Evolutionary conservation across 2,113 vertebrate species (phyloP), one percentile per base, ranked within the genome.

Genomic region (Rattus rattus): DNA sequence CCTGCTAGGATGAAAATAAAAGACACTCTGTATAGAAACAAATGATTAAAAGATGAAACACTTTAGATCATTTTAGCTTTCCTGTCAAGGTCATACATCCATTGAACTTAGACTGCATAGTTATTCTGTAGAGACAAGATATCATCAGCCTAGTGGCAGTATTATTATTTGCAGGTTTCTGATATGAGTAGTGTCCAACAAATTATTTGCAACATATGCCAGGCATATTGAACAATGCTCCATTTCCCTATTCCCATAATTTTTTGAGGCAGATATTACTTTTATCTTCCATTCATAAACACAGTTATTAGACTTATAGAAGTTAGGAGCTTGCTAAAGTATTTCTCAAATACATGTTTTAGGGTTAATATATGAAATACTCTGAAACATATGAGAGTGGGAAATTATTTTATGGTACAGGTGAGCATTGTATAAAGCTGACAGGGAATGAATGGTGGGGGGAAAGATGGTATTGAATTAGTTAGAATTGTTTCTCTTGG

Each of bases 241-340:
- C 80, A 72, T 5, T 63, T n/a, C 39, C 65, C 65, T 81, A 75
- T 77, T 92, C 72, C 19, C 24, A 5, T 7, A 87, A 17, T 4
- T 87, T 56, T 76, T 83, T 69, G 75, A 90, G 20, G 80, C 90
- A 76, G n/a, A 43, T 87, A 22, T 63, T 76, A 70, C 52, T 90
- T 54, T 33, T 75, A 24, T 83, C 56, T 94, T 93, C 19, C 11
- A 88, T 79, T 80, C 63, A 94, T 12, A 88, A n/a, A 5, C 1
- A 9, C 88, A 17, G 49, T 72, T n/a, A 79, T 49, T 75, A 59
- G 20, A 52, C 33, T 30, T 92, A 83, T 12, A 4, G 36, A 77
- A 56, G 28, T 73, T 90, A 92, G 72, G 22, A 86, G 49, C 52
- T 95, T 91, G 63, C 20, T 93, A 54, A 94, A 93, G 67, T 91